These are phyloP conservation scores for Fopius arisanus DNA, from an alignment of 1,140 invertebrate genomes.

Conservation along the genomic window DNA sequence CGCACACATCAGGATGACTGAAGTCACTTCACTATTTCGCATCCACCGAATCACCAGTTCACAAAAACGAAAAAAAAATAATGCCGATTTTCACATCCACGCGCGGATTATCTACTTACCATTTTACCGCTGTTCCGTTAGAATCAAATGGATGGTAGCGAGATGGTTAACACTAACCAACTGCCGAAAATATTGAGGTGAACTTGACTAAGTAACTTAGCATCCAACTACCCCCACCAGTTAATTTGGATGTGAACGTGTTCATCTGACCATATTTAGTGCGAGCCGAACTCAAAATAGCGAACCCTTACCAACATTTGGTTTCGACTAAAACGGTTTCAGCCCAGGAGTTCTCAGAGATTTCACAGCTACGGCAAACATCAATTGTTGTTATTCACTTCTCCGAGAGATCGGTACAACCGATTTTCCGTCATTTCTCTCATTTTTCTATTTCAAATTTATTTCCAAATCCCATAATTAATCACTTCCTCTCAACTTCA, in stretches of 20 bases:
- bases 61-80: background rate
- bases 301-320: slow-evolving; percentile 45
- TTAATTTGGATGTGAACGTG: slow-evolving; percentile 46
- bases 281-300: slow-evolving; percentile 58
- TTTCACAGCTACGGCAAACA: no score
- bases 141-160: slow-evolving; percentile 48
- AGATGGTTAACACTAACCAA: slow-evolving; percentile 64
- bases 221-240: slow-evolving; percentile 52
- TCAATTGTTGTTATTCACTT: no score
- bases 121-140: slow-evolving; percentile 51
- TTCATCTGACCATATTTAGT: slow-evolving; percentile 66
- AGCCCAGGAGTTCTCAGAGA: background rate
- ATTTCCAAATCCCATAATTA: no score
- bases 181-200: slow-evolving; percentile 60
- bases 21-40: background rate
- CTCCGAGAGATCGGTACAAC: no score
- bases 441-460: no score
- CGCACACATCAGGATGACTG: no score
- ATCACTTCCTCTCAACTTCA: no score
- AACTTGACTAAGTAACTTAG: slow-evolving; percentile 65
- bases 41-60: background rate
- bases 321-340: slow-evolving; percentile 57
- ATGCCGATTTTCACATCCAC: background rate
- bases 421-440: no score
- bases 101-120: slow-evolving; percentile 48